These are phyloP conservation scores for Adelosebastes latens DNA, from an alignment of 2,797 vertebrate genomes.

Conservation along the genomic window DNA sequence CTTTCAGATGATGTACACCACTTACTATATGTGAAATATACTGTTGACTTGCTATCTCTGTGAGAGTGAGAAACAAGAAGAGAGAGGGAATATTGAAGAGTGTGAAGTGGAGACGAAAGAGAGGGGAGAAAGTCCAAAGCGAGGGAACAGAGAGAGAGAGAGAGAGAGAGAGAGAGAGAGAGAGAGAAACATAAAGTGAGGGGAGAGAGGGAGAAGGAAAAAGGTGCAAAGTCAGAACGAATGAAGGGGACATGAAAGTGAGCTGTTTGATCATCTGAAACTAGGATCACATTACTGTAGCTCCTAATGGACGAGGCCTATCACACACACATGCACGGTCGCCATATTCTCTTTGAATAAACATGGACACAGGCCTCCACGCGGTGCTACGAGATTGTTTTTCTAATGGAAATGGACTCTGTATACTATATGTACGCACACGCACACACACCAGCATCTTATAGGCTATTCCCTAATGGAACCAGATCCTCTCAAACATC, in stretches of 20 bases:
- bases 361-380: constrained; percentile 3
- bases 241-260: not conserved
- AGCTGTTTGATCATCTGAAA: constrained; percentile 37
- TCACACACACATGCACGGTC: not conserved
- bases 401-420: constrained; percentile 26
- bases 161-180: not conserved
- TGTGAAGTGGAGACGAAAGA: not conserved
- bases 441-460: constrained; percentile 11
- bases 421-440: not conserved
- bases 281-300: constrained; percentile 29
- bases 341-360: constrained; percentile 13
- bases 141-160: not conserved
- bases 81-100: not conserved
- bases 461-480: constrained; percentile 44
- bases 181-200: not conserved
- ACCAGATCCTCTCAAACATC: constrained; percentile 34
- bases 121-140: not conserved
- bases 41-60: too few species aligned
- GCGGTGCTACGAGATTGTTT: constrained; percentile 2
- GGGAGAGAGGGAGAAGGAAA: not conserved
- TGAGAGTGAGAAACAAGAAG: not conserved
- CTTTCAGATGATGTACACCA: too few species aligned
- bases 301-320: constrained; percentile 30
- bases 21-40: too few species aligned
- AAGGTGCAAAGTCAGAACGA: not conserved